Conservation (phyloP, 2,888 invertebrate species). For the Zelleria hepariella region DNA sequence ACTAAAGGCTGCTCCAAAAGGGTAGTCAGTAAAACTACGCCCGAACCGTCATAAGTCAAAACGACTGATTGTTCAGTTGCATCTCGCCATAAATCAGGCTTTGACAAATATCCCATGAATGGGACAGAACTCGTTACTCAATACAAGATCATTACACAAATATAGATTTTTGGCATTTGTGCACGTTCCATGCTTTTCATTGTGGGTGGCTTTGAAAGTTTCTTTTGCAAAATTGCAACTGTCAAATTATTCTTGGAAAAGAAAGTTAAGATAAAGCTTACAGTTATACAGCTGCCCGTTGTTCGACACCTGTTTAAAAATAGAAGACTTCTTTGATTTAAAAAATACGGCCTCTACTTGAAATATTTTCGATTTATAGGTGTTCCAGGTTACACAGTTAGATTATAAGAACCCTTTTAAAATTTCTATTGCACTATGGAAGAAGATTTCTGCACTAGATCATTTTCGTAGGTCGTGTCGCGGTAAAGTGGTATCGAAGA, state of each 20-base stretch:
- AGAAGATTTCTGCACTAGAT: no score
- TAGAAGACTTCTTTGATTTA: not conserved
- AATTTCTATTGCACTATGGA: no score
- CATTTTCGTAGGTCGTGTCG: no score
- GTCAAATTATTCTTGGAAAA: conserved; percentile 52
- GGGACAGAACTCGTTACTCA: conserved; percentile 48
- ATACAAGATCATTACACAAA: conserved; percentile 69
- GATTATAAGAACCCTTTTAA: no score
- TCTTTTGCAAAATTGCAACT: conserved; percentile 39
- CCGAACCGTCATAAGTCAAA: conserved; percentile 56
- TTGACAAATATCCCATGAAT: conserved; percentile 51
- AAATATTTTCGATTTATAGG: no score
- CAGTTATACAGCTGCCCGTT: conserved; percentile 35
- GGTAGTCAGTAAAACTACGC: conserved; percentile 53
- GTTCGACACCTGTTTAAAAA: conserved; percentile 39
- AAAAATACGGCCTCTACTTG: no score
- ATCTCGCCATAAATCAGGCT: conserved; percentile 64
- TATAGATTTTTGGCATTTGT: conserved; percentile 66
- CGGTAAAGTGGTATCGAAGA: no score
- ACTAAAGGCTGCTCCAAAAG: conserved; percentile 35
- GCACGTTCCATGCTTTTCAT: conserved; percentile 49
- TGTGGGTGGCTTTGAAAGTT: conserved; percentile 57
- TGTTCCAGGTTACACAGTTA: no score
- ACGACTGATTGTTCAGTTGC: conserved; percentile 62
- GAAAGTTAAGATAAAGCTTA: conserved; percentile 40